Evolutionary conservation across 2,888 invertebrate species (phyloP).

Genomic region (Hoplodrina ambigua): DNA sequence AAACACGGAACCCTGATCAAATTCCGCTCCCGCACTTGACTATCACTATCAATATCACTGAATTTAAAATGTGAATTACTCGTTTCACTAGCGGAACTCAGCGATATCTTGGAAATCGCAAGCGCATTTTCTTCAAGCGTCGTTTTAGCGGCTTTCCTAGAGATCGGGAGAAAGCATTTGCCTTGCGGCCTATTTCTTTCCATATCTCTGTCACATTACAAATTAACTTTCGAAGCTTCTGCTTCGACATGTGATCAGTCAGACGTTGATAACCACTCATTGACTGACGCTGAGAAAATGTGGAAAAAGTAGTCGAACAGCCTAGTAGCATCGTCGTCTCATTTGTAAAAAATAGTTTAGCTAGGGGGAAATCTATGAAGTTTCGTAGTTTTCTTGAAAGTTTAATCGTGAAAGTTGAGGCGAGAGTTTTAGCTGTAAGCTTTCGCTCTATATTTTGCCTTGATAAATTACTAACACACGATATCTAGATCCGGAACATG

Average conservation of each 20-base stretch:
- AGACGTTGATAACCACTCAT: slow-evolving; percentile 63
- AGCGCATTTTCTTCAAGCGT: slow-evolving; percentile 55
- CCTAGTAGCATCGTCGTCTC: slow-evolving; percentile 2
- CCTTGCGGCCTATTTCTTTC: slow-evolving; percentile 73
- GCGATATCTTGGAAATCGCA: slow-evolving; percentile 56
- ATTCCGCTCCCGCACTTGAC: slow-evolving; percentile 11
- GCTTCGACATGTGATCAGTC: slow-evolving; percentile 60
- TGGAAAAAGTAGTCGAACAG: slow-evolving; percentile 54
- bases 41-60: slow-evolving; percentile 33
- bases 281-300: slow-evolving; percentile 52
- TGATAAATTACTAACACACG: slow-evolving; percentile 50
- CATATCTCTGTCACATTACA: slow-evolving; percentile 67
- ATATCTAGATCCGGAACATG: slow-evolving; percentile 40
- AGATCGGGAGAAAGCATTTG: slow-evolving; percentile 73
- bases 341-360: slow-evolving; percentile 43
- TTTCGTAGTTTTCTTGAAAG: slow-evolving; percentile 49
- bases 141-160: slow-evolving; percentile 62
- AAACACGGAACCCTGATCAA: slow-evolving; percentile 14
- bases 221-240: slow-evolving; percentile 79
- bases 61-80: slow-evolving; percentile 60
- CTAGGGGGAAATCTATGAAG: slow-evolving; percentile 46
- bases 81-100: slow-evolving; percentile 50
- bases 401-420: slow-evolving; percentile 48
- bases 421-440: slow-evolving; percentile 46
- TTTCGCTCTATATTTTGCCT: slow-evolving; percentile 49